Evolutionary conservation across 1,140 invertebrate genomes (phyloP), one percentile per base, ranked within the genome.

Genomic region (Drosophila gunungcola): DNA sequence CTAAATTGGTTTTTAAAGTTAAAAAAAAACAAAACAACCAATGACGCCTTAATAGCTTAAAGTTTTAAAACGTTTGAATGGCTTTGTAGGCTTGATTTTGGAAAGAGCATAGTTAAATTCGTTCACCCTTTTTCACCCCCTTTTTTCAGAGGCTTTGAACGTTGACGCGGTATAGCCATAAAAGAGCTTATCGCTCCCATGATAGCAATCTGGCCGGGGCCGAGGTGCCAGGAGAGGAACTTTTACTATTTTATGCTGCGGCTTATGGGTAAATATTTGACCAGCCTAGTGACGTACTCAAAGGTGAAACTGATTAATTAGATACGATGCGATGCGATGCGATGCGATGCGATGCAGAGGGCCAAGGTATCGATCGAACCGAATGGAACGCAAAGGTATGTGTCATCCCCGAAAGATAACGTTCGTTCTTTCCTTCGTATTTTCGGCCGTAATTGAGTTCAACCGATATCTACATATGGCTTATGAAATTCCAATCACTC

Each of bases 151-250:
- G 43, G 36, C 39, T 54, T 52, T 46, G 25, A 38, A 54, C 21
- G 60, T 58, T 64, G 60, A 76, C 73, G 51, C 54, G 73, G 39
- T 68, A 68, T 61, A 52, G 73, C 39, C 64, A 69, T 77, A 77
- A 76, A 77, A 67, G 48, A 34, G 61, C 73, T 76, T 76, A 76
- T 76, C 73, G 41, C 73, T 76, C 73, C 76, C 73, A 76, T 76
- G 73, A 76, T 76, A 76, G 54, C 73, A 76, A 58, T 76, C 73
- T 38, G 62, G 49, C 4, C 21, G 27, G 32, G 27, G 64, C 38
- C 32, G 46, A 32, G 45, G 46, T 45, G 13, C 25, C 32, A 13
- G 21, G 12, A 16, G 9, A 29, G 51, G 11, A 21, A 70, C 68
- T 72, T 57, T 70, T 72, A 57, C 52, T 72, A 57, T 70, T 49